Percentiles rank a stretch among this genome's conserved stretches.
These are phyloP conservation scores for Recurvirostra avosetta DNA, from an alignment of 2,113 vertebrate species.

Conservation along the genomic window DNA sequence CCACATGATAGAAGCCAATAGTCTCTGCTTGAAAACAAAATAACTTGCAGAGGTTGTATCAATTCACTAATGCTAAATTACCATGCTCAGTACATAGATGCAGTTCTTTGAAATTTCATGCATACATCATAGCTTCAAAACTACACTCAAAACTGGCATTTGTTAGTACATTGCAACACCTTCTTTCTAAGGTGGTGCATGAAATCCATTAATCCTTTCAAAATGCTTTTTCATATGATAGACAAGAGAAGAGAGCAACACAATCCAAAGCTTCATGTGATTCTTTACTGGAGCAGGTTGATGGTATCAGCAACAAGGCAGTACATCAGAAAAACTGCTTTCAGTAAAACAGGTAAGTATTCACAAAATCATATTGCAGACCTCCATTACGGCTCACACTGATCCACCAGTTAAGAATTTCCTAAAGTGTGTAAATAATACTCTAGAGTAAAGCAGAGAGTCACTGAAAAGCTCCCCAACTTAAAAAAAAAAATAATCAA, in stretches of 20 bases:
- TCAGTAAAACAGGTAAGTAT: background rate
- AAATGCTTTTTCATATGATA: background rate
- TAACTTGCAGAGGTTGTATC: background rate
- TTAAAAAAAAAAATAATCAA: background rate
- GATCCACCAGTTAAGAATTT: background rate
- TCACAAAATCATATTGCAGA: background rate
- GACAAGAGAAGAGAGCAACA: background rate
- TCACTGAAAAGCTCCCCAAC: background rate
- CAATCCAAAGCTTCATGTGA: background rate
- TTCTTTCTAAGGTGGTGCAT: background rate
- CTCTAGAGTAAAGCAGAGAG: background rate
- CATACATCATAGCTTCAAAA: background rate
- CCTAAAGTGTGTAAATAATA: slow-evolving; percentile 21
- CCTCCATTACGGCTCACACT: background rate
- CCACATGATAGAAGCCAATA: background rate
- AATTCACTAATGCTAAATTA: background rate
- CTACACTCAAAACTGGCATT: background rate
- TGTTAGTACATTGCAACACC: slow-evolving; percentile 10
- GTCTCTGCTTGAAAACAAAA: background rate
- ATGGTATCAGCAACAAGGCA: background rate
- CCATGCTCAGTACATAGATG: background rate
- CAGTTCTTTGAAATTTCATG: background rate
- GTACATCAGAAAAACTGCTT: background rate
- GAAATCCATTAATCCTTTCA: slow-evolving; percentile 24
- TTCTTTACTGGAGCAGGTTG: background rate